Conservation (phyloP, 2,888 invertebrate genomes). For the Agrotis clavis region DNA sequence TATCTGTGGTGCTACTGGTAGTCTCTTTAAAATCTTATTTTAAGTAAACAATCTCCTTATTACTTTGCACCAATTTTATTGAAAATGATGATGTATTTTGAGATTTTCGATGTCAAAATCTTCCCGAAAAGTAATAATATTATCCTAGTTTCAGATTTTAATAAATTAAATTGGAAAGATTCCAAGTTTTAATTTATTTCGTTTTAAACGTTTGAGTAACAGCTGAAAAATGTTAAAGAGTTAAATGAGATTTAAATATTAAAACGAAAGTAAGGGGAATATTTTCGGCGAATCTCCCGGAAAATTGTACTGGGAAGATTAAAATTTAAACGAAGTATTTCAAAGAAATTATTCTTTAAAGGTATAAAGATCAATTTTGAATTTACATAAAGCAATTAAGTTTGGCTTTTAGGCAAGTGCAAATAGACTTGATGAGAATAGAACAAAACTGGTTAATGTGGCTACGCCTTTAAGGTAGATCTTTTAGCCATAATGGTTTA, state of each 20-base stretch:
- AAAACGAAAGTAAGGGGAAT: no score
- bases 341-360: not conserved
- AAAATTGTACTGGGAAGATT: conserved; percentile 1
- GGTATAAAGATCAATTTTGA: not conserved
- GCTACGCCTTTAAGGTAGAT: no score
- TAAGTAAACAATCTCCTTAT: no score
- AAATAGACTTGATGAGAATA: not conserved
- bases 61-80: no score
- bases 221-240: not conserved
- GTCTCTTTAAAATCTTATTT: no score
- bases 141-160: not conserved
- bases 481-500: no score
- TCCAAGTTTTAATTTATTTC: conserved; percentile 21
- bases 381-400: not conserved
- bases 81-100: no score
- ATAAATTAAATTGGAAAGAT: conserved; percentile 22
- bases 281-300: not conserved
- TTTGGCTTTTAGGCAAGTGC: not conserved
- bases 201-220: conserved; percentile 9
- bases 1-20: no score
- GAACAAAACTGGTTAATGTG: not conserved
- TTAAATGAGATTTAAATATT: not conserved
- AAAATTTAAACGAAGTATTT: not conserved
- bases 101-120: not conserved
- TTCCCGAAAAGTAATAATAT: conserved; percentile 1